Percentiles rank a stretch among this genome's conserved stretches.
phyloP scores from a whole-genome alignment of 2,888 invertebrate species.

The Uropetala carovei region DNA sequence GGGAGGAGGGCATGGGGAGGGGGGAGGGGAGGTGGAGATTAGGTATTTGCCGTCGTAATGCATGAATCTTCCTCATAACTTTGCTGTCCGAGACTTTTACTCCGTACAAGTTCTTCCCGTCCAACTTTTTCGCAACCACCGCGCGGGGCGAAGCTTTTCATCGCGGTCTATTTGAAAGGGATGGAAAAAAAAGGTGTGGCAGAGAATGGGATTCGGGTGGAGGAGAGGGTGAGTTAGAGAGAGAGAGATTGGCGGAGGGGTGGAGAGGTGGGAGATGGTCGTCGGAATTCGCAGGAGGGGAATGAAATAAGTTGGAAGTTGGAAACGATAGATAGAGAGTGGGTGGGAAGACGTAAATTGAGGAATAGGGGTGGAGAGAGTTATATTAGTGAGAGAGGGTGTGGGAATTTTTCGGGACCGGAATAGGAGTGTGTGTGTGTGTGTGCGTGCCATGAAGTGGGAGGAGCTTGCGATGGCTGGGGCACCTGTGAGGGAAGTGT shows the following conservation, averaged over 20 bases:
- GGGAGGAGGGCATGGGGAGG: too few species aligned
- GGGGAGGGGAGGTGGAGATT: not conserved
- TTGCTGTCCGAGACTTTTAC: not conserved
- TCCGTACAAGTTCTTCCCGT: not conserved
- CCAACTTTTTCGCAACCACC: not conserved
- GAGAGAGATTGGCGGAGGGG: too few species aligned
- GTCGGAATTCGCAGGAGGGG: not conserved
- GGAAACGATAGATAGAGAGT: not conserved
- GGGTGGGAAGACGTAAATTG: not conserved
- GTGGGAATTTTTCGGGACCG: not conserved
- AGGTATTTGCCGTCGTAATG: not conserved
- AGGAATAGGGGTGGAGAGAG: not conserved
- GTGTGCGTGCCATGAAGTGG: too few species aligned
- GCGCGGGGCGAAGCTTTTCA: not conserved
- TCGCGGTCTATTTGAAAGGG: conserved; percentile 11
- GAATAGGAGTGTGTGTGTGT: not conserved
- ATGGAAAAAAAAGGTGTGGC: not conserved
- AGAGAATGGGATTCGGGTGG: too few species aligned
- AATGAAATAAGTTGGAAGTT: not conserved
- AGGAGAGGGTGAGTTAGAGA: too few species aligned
- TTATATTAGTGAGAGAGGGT: not conserved
- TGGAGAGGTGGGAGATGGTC: not conserved
- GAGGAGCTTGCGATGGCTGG: not conserved
- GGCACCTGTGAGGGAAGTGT: not conserved
- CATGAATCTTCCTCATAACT: not conserved